A percentile compares a stretch with the other conserved stretches of the same genome.
These are phyloP conservation scores for Heliconius hermathena DNA, from an alignment of 1,140 invertebrate species.

Conservation along the genomic window DNA sequence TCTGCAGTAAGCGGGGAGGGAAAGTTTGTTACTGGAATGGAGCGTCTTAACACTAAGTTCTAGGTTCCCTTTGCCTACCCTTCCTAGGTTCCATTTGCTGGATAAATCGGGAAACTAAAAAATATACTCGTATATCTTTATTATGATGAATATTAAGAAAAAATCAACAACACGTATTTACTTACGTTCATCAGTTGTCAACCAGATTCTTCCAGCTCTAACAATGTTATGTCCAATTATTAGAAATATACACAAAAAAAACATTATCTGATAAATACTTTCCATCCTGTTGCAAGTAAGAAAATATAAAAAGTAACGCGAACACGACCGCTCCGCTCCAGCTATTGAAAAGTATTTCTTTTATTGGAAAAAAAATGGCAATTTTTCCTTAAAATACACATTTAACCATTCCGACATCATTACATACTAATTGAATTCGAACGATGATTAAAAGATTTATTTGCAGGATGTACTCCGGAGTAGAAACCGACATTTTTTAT, in stretches of 20 bases:
- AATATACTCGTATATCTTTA: no score
- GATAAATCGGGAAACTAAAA: no score
- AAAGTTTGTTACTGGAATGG: no score
- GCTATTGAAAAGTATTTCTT: not conserved
- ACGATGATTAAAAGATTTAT: conserved; percentile 15
- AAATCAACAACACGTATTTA: conserved; percentile 21
- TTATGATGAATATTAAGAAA: not conserved
- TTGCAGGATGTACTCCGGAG: conserved; percentile 22
- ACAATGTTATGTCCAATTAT: conserved; percentile 9
- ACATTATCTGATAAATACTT: not conserved
- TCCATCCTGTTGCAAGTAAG: not conserved
- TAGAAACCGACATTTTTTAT: conserved; percentile 20
- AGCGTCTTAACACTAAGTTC: no score
- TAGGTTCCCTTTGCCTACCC: no score
- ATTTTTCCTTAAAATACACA: conserved; percentile 1
- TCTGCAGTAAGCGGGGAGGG: no score
- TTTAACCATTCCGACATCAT: conserved; percentile 10
- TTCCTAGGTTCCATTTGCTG: no score
- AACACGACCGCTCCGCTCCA: not conserved
- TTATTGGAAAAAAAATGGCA: not conserved
- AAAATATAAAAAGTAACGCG: not conserved
- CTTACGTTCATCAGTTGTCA: conserved; percentile 63
- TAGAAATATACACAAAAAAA: not conserved
- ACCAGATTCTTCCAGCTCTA: conserved; percentile 35
- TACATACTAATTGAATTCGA: conserved; percentile 14